Base-by-base conservation (phyloP, 2,888 invertebrate genomes). In the Melanophora roralis region DNA sequence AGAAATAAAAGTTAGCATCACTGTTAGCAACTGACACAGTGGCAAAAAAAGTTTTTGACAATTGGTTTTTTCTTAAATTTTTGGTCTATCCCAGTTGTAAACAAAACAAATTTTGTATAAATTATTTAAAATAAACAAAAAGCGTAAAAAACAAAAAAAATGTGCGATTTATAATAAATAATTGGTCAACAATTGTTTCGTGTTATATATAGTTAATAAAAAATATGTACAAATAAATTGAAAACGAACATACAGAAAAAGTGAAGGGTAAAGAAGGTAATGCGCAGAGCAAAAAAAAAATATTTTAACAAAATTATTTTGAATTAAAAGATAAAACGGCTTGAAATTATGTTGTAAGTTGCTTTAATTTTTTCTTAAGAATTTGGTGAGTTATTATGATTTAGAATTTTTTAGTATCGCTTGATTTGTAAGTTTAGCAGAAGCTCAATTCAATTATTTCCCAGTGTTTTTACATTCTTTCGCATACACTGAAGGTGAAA, bases 31-130 rank as follows among this genome's bases (percentile, higher is more conserved):
- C 27, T 27, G 6, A 27, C 53, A 45, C 34, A 62, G 62, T 45
- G 11, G 2, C 12, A 9, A 23, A 53, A 62, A 32, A 16, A 1
- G 23, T 36, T 55, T 55, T 47, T 68, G 45, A 12, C 57, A 47
- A 36, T 14, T 62, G n/a, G 27, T 11, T 60, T 43, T 67, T 68
- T 27, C 27, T 5, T 27, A 27, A 5, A 27, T n/a, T n/a, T 27
- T 27, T 5, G 6, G 27, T 27, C 27, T n/a, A 27, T 27, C 6
- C 23, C 9, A 38, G 27, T 71, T n/a, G 72, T 72, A 72, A 72
- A 72, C 72, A 72, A 72, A 72, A 32, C 40, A 32, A 51, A 51
- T 51, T 27, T 60, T 16, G 8, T 53, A 8, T n/a, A 16, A 57
- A 59, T 45, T 45, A 32, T 49, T 45, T 12, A n/a, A 19, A 34